Conservation (phyloP, 30 jellyfish, hydroid and myxozoan species). For the Cassiopea xamachana region DNA sequence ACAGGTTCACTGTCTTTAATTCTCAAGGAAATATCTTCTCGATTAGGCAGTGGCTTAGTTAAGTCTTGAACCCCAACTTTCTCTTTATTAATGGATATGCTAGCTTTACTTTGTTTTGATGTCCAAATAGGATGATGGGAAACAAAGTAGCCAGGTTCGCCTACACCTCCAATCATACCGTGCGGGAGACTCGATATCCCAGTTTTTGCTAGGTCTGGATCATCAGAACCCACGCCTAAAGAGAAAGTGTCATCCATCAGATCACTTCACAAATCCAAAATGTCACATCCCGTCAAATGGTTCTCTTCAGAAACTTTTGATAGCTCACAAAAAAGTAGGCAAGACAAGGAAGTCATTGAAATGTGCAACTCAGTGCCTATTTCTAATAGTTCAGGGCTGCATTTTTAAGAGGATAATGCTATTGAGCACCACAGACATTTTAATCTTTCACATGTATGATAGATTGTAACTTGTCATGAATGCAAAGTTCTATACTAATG, state of each 20-base stretch:
- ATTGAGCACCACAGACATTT: too few relatives aligned
- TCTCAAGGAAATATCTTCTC: not conserved
- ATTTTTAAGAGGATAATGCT: too few relatives aligned
- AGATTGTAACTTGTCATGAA: too few relatives aligned
- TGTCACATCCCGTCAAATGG: not conserved
- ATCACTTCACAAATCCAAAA: not conserved
- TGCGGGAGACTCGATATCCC: not conserved
- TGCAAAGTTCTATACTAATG: not conserved
- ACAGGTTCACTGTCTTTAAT: not conserved
- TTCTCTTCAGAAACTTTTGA: not conserved
- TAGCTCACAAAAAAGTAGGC: too few relatives aligned
- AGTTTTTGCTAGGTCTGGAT: not conserved
- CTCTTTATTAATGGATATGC: not conserved
- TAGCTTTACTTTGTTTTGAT: not conserved
- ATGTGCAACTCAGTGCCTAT: too few relatives aligned
- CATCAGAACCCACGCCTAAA: constrained; percentile 22
- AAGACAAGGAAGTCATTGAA: too few relatives aligned
- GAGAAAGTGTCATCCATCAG: constrained; percentile 30
- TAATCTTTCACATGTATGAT: too few relatives aligned
- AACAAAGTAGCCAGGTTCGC: constrained; percentile 47
- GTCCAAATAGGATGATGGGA: not conserved
- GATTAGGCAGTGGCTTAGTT: not conserved
- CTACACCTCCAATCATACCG: constrained; percentile 54
- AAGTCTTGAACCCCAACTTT: not conserved
- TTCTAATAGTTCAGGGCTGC: too few relatives aligned